Base-by-base conservation (phyloP, 2,113 vertebrate species). In the western clawed frog (Xenopus tropicalis) region DNA sequence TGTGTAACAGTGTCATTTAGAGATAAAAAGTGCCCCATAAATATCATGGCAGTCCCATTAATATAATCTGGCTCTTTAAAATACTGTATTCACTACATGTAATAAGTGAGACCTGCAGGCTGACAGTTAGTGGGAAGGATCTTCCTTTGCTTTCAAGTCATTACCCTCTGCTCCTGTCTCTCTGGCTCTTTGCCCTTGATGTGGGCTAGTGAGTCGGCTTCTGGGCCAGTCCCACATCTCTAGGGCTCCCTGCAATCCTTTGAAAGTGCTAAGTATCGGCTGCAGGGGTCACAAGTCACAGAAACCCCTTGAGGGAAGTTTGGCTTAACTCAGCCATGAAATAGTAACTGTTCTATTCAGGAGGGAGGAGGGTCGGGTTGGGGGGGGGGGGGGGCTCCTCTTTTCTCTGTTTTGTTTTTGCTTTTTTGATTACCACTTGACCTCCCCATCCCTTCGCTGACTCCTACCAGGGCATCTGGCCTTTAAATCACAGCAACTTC, bases 271-370 rank as follows among this genome's bases (percentile, higher is more conserved):
- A 91, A 93, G 85, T 87, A 82, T 85, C 87, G 92, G 89, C 93
- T 93, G 87, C 87, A 78, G 80, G 84, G 93, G 93, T 94, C 92
- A 93, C 79, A 91, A 94, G 94, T 93, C 93, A 86, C 78, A 79
- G 81, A 85, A 87, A 90, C 89, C 91, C 89, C 91, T 87, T 48
- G 82, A 86, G 92, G 91, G 80, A 90, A 85, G 87, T 87, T 85
- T 72, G 77, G 80, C 86, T 89, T 87, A 87, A 90, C 87, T 85
- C 83, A 88, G 81, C 88, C 89, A 90, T 92, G 91, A 91, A 92
- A 88, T 83, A 82, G 86, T 77, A 76, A 86, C 85, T 80, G 82
- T 86, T 84, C 82, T 81, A 77, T 86, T 74, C 81, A 57, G 77
- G 83, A 80, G 10, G 24, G 52, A 54, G 59, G 62, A 62, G 77